Conservation (phyloP, 2,888 invertebrate species). For the Chrysomela aeneicollis region DNA sequence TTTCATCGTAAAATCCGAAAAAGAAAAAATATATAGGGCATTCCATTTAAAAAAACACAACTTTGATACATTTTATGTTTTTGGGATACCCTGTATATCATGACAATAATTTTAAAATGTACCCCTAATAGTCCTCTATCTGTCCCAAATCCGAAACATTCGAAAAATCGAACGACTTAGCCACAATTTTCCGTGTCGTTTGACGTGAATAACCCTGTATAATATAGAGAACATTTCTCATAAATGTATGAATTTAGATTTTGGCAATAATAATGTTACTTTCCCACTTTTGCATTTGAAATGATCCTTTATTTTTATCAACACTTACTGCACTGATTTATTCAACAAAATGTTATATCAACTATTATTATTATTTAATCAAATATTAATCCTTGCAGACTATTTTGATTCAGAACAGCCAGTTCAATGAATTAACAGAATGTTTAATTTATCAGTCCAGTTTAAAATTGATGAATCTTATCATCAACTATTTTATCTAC, state of each 20-base stretch:
- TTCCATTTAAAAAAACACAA: too few relatives aligned
- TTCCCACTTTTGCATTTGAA: constrained; percentile 15
- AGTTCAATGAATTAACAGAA: too few relatives aligned
- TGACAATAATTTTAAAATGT: too few relatives aligned
- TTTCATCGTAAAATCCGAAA: too few relatives aligned
- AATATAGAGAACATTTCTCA: constrained; percentile 8
- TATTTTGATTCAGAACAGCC: too few relatives aligned
- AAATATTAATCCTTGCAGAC: too few relatives aligned
- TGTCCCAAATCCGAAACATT: too few relatives aligned
- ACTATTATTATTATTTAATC: neutral
- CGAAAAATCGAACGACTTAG: too few relatives aligned
- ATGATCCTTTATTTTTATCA: constrained; percentile 5
- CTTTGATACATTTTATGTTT: too few relatives aligned
- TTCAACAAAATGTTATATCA: constrained; percentile 7
- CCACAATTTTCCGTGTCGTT: neutral
- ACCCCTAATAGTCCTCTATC: too few relatives aligned
- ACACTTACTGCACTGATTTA: constrained; percentile 6
- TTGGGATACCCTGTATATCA: too few relatives aligned
- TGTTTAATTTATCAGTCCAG: constrained; percentile 1
- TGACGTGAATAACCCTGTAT: neutral
- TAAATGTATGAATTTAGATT: constrained; percentile 22
- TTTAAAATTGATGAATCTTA: neutral
- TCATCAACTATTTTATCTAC: neutral
- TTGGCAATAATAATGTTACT: constrained; percentile 14
- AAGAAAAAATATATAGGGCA: too few relatives aligned